Base-by-base conservation (phyloP, 2,113 vertebrate species). In the Megaceryle maxima region DNA sequence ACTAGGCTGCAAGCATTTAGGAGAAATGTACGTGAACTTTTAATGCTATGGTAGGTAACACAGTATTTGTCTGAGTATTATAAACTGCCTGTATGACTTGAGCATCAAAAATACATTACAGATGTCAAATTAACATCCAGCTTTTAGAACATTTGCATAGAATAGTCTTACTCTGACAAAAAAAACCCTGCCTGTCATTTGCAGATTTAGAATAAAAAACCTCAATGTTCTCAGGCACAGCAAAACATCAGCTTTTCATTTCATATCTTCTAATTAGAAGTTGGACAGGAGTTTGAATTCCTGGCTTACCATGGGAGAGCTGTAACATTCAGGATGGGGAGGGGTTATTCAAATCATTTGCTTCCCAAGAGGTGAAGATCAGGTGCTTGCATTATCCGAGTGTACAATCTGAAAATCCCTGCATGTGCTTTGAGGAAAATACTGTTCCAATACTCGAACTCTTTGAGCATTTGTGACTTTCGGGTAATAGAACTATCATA, bases 61-160 rank as follows among this genome's bases (percentile, higher is more conserved):
- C 16, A 73, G 5, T 89, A 83, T 96, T 96, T 97, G 22, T 80
- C 79, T 96, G 73, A 95, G 73, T 96, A 76, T 90, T 95, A 86
- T 51, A 93, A 94, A 95, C 35, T 83, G 46, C 87, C 87, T 87
- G 20, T 80, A 37, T 28, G 44, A 85, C 63, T 73, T 87, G 39
- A 96, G 73, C 79, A 96, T 63, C 46, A 66, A 94, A 75, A 97
- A 88, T 78, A 55, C 55, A 93, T 90, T 96, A 91, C 28, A 97
- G 94, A 91, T 94, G 92, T 97, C 91, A 97, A 88, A 94, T 97
- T 97, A 96, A 87, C 68, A 94, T 94, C 85, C 63, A 93, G 19
- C 17, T 53, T 94, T 55, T 53, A 91, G 56, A 96, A 91, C 16
- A 90, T 96, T 96, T 97, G 77, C 74, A 90, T 50, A 89, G 57